These are phyloP conservation scores for Pogonocichla stellata DNA, from an alignment of 2,113 vertebrate species.

Conservation along the genomic window DNA sequence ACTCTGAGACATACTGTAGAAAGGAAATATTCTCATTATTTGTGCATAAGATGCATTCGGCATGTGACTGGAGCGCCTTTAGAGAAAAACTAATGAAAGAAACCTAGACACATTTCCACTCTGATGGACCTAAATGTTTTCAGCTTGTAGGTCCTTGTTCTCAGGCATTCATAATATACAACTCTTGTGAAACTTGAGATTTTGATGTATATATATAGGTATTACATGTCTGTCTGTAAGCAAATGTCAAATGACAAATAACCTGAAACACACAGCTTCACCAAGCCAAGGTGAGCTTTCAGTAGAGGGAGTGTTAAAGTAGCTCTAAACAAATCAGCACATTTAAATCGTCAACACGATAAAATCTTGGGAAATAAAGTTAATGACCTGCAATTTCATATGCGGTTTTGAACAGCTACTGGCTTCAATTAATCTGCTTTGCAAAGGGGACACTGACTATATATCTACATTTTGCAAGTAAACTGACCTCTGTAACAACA, in stretches of 20 bases:
- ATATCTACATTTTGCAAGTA: constrained; percentile 68
- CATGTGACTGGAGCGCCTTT: not conserved
- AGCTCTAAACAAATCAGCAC: constrained; percentile 43
- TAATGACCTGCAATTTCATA: constrained; percentile 64
- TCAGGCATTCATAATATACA: not conserved
- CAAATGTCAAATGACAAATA: constrained; percentile 35
- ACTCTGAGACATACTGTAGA: not conserved
- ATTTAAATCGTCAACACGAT: not conserved
- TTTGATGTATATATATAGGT: not conserved
- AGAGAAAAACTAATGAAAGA: constrained; percentile 4
- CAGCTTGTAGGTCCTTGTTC: not conserved
- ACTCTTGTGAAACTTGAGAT: constrained; percentile 3
- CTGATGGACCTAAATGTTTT: constrained; percentile 38
- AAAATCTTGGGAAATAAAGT: constrained; percentile 52
- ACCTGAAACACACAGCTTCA: constrained; percentile 24
- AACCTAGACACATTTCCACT: constrained; percentile 2
- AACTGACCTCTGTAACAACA: constrained; percentile 72
- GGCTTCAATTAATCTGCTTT: constrained; percentile 72
- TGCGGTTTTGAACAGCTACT: constrained; percentile 62
- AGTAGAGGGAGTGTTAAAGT: constrained; percentile 35
- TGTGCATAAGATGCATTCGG: not conserved
- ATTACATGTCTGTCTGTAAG: not conserved
- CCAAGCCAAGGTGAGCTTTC: constrained; percentile 39
- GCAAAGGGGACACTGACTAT: constrained; percentile 66
- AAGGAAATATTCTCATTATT: not conserved